Evolutionary conservation across 1,140 invertebrate genomes (phyloP), one percentile per base, ranked within the genome.

Genomic region (Akabosia matsudoensis): DNA sequence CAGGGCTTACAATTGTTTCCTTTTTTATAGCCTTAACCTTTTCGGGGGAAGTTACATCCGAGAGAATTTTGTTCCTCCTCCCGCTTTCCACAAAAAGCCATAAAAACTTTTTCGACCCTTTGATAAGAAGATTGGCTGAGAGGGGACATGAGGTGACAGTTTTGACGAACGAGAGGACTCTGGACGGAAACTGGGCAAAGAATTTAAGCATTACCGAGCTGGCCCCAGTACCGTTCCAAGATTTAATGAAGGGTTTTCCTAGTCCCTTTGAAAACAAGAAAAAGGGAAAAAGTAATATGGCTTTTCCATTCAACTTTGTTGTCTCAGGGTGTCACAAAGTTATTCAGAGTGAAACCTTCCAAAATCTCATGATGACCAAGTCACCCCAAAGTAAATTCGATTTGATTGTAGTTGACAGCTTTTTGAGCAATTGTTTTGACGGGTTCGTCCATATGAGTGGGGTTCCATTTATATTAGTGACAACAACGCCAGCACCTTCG

Each of bases 381-480:
- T 45, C 37, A 1, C 71, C 22, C n/a, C 74, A 16, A 45, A 28
- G 16, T 52, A 70, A 52, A 26, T 79, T 52, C 34, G 78, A 79
- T 34, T 51, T 79, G 78, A 37, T 79, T 24, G 30, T 79, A 56
- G 13, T 79, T 2, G 70, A 79, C 64, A 72, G 37, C n/a, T 54
- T 76, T 14, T 30, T 79, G 28, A 76, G 73, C 22, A 31, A 24
- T 16, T 79, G 78, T 64, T 31, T 70, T 0, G 13, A 22, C 33
- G 78, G 78, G 28, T 64, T 74, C 14, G 16, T 79, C 0, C 31
- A 74, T 22, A 16, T n/a, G 10, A 51, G 76, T 14, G 37, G 70
- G 74, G 51, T 33, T 10, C 78, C 78, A 0, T 74, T 70, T 61
- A 76, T 79, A 22, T 18, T 54, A 4, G 34, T 76, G 22, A 72